phyloP scores from a whole-genome alignment of 1,140 invertebrate genomes.

The Ostrea denselamellosa region DNA sequence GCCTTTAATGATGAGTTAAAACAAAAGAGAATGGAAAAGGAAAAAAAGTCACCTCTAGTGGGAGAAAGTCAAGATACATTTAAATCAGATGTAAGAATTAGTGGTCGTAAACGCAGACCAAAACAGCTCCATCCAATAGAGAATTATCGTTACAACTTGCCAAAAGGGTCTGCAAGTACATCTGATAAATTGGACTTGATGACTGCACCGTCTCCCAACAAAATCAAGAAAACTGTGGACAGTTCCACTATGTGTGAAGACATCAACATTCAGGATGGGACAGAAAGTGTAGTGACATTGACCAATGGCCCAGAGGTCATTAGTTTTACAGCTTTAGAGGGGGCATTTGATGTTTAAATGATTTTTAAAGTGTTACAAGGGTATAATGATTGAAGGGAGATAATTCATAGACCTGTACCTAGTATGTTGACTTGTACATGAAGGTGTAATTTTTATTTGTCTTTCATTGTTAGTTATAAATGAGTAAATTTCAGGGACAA shows the following conservation, averaged over 20 bases:
- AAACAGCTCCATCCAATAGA: slow-evolving; percentile 76
- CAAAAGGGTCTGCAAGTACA: slow-evolving; percentile 42
- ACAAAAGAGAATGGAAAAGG: background rate
- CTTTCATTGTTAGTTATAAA: slow-evolving; percentile 36
- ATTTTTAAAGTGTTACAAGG: background rate
- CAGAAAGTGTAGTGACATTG: slow-evolving; percentile 59
- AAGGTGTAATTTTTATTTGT: slow-evolving; percentile 32
- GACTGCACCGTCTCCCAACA: slow-evolving; percentile 26
- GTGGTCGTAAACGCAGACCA: slow-evolving; percentile 70
- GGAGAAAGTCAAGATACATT: slow-evolving; percentile 15
- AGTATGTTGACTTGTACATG: slow-evolving; percentile 3
- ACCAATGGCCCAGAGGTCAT: slow-evolving; percentile 60
- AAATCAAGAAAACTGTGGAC: slow-evolving; percentile 24
- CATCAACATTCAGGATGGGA: background rate
- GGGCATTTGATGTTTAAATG: slow-evolving; percentile 43
- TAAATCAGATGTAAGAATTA: slow-evolving; percentile 61
- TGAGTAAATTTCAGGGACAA: slow-evolving; percentile 20
- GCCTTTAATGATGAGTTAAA: slow-evolving; percentile 44
- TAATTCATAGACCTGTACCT: background rate
- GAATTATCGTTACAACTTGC: slow-evolving; percentile 68
- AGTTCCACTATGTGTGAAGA: background rate
- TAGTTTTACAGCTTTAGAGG: slow-evolving; percentile 61
- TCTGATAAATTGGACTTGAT: background rate
- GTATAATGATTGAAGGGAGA: background rate
- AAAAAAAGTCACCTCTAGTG: slow-evolving; percentile 45